These are phyloP conservation scores for Phoeniculus purpureus DNA, from an alignment of 2,797 vertebrate genomes.

Conservation along the genomic window DNA sequence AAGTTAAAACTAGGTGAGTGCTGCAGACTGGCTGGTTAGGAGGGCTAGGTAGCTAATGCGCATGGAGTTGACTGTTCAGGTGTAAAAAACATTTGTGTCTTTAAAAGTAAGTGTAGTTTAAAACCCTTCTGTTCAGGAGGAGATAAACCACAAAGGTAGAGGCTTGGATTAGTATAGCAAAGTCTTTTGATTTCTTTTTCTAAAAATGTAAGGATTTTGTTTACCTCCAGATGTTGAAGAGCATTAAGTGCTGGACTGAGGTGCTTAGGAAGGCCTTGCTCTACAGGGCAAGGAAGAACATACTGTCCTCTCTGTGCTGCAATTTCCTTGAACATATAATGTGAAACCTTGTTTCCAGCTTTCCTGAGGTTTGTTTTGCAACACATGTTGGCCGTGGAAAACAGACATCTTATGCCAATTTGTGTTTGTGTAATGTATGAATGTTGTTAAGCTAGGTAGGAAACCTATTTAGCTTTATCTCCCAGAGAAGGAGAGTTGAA, in stretches of 20 bases:
- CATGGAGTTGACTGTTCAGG: background rate
- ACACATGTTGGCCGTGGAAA: background rate
- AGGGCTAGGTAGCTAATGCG: background rate
- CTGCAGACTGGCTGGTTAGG: background rate
- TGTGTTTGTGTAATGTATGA: background rate
- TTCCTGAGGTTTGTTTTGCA: background rate
- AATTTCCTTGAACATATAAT: background rate
- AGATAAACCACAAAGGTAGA: background rate
- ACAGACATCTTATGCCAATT: background rate
- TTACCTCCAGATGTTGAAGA: background rate
- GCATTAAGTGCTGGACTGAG: background rate
- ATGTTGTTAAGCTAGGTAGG: background rate
- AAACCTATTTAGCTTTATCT: background rate
- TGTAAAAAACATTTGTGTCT: background rate
- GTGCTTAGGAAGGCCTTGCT: background rate
- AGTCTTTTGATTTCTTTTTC: background rate
- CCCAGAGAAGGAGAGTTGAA: background rate
- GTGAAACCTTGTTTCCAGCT: background rate
- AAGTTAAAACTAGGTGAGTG: background rate
- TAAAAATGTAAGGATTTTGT: too few relatives aligned
- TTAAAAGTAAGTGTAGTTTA: background rate
- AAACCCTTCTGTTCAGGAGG: background rate
- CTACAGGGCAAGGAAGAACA: background rate
- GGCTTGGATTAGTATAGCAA: background rate
- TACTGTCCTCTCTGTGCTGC: background rate